These are phyloP conservation scores for Tipula confusa DNA, from an alignment of 2,888 invertebrate genomes.

Conservation along the genomic window DNA sequence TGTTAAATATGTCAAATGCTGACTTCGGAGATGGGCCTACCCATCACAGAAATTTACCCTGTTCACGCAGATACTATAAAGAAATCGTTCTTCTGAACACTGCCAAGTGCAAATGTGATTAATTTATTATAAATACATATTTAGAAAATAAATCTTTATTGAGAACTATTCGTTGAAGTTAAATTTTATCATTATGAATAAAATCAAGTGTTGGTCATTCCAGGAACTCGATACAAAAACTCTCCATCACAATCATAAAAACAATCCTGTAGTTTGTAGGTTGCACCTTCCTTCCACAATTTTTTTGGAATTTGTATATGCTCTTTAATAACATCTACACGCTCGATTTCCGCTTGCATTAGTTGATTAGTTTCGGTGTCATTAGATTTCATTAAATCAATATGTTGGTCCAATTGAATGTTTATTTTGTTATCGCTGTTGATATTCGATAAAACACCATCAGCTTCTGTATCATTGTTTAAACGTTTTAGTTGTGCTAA, in stretches of 20 bases:
- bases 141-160: too few relatives aligned
- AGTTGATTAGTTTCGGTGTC: neutral
- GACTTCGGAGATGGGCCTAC: too few relatives aligned
- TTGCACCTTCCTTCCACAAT: constrained; percentile 58
- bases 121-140: too few relatives aligned
- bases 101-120: too few relatives aligned
- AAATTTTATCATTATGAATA: too few relatives aligned
- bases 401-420: neutral
- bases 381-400: neutral
- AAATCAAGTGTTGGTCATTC: constrained; percentile 50
- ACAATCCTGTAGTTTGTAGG: constrained; percentile 71
- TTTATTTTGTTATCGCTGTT: neutral
- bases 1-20: too few relatives aligned
- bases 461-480: neutral
- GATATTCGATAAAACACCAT: neutral
- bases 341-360: neutral
- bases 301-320: constrained; percentile 67
- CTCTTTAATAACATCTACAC: constrained; percentile 52
- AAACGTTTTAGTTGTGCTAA: neutral
- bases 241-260: constrained; percentile 77
- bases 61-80: too few relatives aligned
- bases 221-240: constrained; percentile 74
- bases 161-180: too few relatives aligned
- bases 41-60: too few relatives aligned
- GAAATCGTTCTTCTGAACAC: too few relatives aligned